Percentiles rank a stretch among this genome's conserved stretches.
Conservation (phyloP, 2,888 invertebrate genomes). For the Kuschelorhynchus macadamiae region DNA sequence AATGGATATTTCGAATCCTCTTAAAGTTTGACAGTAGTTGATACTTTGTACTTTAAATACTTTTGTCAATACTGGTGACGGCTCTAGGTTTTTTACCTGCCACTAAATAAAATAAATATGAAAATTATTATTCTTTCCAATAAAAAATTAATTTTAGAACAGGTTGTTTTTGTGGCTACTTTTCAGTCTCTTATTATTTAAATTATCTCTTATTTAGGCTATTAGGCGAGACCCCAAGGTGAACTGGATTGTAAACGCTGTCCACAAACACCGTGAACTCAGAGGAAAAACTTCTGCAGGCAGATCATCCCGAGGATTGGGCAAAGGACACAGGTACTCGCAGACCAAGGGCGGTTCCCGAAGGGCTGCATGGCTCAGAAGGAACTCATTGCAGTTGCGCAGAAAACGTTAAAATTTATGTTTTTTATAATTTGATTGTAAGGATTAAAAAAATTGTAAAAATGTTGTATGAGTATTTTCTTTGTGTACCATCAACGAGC, state of each 20-base stretch:
- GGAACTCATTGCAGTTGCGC: conserved; percentile 93
- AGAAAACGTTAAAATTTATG: conserved; percentile 96
- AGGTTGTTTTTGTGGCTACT: no score
- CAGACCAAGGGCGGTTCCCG: conserved; percentile 98
- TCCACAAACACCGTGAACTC: conserved; percentile 98
- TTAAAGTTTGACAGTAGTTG: no score
- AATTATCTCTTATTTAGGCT: no score
- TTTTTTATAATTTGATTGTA: conserved; percentile 47
- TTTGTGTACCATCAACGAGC: no score
- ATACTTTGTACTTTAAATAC: no score
- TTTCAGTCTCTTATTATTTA: no score
- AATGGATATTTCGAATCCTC: no score
- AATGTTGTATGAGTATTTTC: neutral
- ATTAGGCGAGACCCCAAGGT: conserved; percentile 96
- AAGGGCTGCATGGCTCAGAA: conserved; percentile 93
- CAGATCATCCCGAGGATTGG: conserved; percentile 95
- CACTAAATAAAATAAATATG: no score
- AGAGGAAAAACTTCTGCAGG: conserved; percentile 98
- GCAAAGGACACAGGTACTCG: conserved; percentile 93
- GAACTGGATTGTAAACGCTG: conserved; percentile 98
- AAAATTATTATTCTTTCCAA: no score
- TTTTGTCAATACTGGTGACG: no score
- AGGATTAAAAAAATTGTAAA: conserved; percentile 31
- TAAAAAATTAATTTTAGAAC: no score
- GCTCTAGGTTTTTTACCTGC: no score